Percentiles rank a stretch among this genome's conserved stretches.
These are phyloP conservation scores for Steinernema hermaphroditum DNA, from an alignment of 2,888 invertebrate genomes.

Conservation along the genomic window DNA sequence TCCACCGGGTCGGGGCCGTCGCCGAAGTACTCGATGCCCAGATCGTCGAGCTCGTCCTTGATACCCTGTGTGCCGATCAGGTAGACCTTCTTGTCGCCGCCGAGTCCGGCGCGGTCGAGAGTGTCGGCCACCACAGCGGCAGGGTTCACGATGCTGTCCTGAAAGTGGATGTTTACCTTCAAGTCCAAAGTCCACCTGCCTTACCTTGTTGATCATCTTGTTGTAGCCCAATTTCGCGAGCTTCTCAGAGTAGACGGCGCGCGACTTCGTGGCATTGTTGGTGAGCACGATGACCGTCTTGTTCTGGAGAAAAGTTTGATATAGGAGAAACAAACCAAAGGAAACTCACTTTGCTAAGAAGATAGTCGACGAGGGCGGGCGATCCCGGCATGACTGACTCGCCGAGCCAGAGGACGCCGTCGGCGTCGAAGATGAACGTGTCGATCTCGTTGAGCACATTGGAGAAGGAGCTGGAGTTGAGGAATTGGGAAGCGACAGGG, in stretches of 20 bases:
- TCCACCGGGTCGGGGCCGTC: conserved; percentile 57
- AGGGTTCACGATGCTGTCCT: conserved; percentile 61
- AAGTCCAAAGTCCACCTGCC: no score
- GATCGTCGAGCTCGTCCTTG: conserved; percentile 79
- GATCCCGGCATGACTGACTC: conserved; percentile 59
- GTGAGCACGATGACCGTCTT: conserved; percentile 72
- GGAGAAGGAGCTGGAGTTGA: conserved; percentile 31
- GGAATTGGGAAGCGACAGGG: not conserved
- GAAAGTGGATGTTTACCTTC: no score
- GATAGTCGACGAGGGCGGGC: conserved; percentile 54
- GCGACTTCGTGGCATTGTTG: conserved; percentile 85
- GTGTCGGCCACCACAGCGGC: conserved; percentile 63
- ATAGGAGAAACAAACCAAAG: conserved; percentile 24
- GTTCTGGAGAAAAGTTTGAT: conserved; percentile 70
- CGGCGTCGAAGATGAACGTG: conserved; percentile 65
- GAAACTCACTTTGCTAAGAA: conserved; percentile 40
- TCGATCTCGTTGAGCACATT: conserved; percentile 57
- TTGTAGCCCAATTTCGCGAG: conserved; percentile 77
- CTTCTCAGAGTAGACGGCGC: conserved; percentile 79
- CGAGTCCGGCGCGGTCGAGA: conserved; percentile 51
- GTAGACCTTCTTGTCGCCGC: conserved; percentile 72
- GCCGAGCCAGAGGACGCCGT: conserved; percentile 64
- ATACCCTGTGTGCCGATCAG: conserved; percentile 82
- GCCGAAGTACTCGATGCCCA: conserved; percentile 73
- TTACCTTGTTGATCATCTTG: conserved; percentile 46